Conservation (phyloP, 2,888 invertebrate genomes). For the Meteorus cinctellus region DNA sequence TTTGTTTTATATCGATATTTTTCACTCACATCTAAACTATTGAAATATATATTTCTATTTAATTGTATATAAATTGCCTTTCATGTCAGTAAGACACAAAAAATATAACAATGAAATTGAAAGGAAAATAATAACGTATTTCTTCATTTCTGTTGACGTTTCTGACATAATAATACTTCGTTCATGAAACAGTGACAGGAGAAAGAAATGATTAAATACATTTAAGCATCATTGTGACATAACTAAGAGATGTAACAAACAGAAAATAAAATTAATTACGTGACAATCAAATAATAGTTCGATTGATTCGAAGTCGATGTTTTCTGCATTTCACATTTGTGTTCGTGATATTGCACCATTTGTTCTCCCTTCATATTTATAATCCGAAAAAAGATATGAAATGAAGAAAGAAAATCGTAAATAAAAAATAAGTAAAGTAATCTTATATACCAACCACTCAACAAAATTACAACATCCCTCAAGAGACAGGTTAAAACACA, state of each 20-base stretch:
- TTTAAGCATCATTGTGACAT: too few relatives aligned
- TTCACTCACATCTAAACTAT: constrained; percentile 14
- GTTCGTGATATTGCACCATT: constrained; percentile 43
- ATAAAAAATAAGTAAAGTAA: constrained; percentile 30
- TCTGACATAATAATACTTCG: too few relatives aligned
- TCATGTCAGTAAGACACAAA: too few relatives aligned
- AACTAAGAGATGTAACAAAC: too few relatives aligned
- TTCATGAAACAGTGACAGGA: too few relatives aligned
- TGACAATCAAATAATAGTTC: constrained; percentile 55
- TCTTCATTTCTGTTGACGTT: too few relatives aligned
- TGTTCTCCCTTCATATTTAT: constrained; percentile 6
- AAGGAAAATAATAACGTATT: too few relatives aligned
- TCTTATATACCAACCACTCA: constrained; percentile 55
- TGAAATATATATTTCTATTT: too few relatives aligned
- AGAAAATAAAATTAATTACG: constrained; percentile 5
- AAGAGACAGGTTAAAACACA: constrained; percentile 31
- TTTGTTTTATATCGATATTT: constrained; percentile 47
- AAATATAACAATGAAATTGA: too few relatives aligned
- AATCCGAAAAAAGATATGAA: constrained; percentile 9
- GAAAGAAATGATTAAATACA: too few relatives aligned
- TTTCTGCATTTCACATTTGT: constrained; percentile 43
- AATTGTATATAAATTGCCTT: too few relatives aligned
- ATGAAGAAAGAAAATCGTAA: constrained; percentile 20
- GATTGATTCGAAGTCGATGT: constrained; percentile 41
- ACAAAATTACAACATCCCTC: constrained; percentile 55